These are phyloP conservation scores for Peromyscus melanophrys DNA, from an alignment of 2,797 vertebrate species.

Conservation along the genomic window DNA sequence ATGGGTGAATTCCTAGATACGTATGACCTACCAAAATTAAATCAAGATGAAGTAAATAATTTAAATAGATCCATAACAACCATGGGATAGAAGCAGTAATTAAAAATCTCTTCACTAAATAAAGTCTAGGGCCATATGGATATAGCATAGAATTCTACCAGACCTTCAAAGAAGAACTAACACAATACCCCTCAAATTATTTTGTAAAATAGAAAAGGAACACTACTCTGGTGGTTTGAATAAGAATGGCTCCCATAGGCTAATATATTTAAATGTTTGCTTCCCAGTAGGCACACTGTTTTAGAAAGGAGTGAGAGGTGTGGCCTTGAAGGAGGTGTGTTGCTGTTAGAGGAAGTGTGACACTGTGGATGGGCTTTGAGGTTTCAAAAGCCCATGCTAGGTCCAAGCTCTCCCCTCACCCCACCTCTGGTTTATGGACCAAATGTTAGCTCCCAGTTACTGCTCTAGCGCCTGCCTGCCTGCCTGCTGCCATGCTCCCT, in stretches of 20 bases:
- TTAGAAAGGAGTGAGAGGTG: not conserved
- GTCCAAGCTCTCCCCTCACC: too few species aligned
- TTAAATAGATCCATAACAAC: not conserved
- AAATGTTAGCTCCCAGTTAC: not conserved
- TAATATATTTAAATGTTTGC: not conserved
- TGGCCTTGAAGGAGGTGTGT: not conserved
- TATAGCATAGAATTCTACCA: not conserved
- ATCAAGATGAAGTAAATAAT: not conserved
- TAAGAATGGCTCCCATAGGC: not conserved
- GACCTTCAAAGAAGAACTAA: not conserved
- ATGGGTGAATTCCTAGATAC: not conserved
- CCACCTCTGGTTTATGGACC: not conserved
- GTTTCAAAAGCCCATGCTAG: not conserved
- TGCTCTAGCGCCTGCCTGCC: not conserved
- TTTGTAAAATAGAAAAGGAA: not conserved
- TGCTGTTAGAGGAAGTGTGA: not conserved
- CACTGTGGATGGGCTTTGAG: not conserved
- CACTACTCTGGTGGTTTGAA: not conserved
- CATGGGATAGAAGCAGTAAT: not conserved
- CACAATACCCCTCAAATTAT: not conserved
- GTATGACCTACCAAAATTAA: not conserved
- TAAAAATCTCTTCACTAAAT: not conserved
- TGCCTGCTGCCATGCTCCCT: not conserved
- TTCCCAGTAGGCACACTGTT: not conserved
- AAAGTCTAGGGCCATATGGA: not conserved